Evolutionary conservation across 2,797 vertebrate genomes (phyloP).

Genomic region (Streptopelia turtur): DNA sequence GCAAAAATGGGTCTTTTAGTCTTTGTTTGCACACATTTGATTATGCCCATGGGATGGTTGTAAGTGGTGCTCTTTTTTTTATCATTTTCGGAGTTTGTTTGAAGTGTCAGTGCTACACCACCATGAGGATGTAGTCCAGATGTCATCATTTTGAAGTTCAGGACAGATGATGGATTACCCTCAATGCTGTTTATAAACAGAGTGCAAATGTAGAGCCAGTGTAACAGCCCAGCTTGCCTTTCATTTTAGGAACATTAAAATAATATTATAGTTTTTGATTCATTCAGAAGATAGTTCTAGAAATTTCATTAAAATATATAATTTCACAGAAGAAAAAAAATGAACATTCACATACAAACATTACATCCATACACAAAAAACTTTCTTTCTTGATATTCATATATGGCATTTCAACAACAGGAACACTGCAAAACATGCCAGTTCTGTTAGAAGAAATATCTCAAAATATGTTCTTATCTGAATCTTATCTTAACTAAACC

Average conservation of each 20-base stretch:
- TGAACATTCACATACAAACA: neutral
- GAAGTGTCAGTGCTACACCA: conserved; percentile 20
- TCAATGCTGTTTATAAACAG: conserved; percentile 17
- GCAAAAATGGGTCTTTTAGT: neutral
- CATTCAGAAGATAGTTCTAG: neutral
- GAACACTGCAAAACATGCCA: neutral
- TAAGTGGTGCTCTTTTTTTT: neutral
- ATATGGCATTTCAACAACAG: neutral
- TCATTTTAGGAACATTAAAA: neutral
- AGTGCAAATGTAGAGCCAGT: neutral
- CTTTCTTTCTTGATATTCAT: neutral
- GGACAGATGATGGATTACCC: conserved; percentile 4
- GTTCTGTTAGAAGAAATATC: neutral
- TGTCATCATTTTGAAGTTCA: neutral
- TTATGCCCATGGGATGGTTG: neutral
- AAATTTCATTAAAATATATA: neutral
- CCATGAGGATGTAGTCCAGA: conserved; percentile 49
- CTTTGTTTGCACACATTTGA: conserved; percentile 10
- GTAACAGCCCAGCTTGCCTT: neutral
- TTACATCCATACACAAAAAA: neutral
- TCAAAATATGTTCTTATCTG: neutral
- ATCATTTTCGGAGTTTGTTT: conserved; percentile 34
- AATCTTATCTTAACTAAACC: neutral
- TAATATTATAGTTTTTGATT: neutral
- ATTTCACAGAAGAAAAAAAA: neutral